A percentile compares a stretch with the other conserved stretches of the same genome.
Evolutionary conservation across 2,113 vertebrate genomes (phyloP).

Genomic region (Chitala chitala): DNA sequence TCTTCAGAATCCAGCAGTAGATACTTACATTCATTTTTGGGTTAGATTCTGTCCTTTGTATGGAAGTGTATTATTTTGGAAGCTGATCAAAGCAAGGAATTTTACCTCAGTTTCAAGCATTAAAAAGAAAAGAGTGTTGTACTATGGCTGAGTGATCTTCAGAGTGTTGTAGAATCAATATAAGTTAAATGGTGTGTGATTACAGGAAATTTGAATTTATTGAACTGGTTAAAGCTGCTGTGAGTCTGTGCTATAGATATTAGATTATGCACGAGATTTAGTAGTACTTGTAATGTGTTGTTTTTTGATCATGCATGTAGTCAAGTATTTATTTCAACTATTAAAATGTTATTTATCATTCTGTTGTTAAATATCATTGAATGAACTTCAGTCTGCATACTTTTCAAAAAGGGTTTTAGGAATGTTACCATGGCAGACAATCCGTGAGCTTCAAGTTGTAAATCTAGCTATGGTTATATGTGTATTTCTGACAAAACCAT

Average conservation of each 20-base stretch:
- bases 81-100: constrained; percentile 53
- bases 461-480: no score
- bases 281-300: constrained; percentile 78
- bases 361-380: neutral
- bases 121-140: constrained; percentile 56
- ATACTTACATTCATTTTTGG: no score
- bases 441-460: no score
- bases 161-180: no score
- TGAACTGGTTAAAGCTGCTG: constrained; percentile 83
- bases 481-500: no score
- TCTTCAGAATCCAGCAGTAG: constrained; percentile 31
- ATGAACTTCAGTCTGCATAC: neutral
- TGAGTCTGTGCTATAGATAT: constrained; percentile 85
- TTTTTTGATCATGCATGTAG: constrained; percentile 96
- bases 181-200: constrained; percentile 69
- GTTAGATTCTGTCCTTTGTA: constrained; percentile 47
- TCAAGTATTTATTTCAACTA: constrained; percentile 99
- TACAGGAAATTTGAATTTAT: constrained; percentile 70
- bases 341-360: constrained; percentile 93
- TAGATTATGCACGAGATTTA: constrained; percentile 89
- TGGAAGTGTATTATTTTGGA: constrained; percentile 36
- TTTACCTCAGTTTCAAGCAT: constrained; percentile 91
- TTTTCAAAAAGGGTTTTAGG: neutral
- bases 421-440: neutral
- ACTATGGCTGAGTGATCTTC: constrained; percentile 51